phyloP scores from a whole-genome alignment of 2,797 vertebrate genomes.

The Australoheros facetus region DNA sequence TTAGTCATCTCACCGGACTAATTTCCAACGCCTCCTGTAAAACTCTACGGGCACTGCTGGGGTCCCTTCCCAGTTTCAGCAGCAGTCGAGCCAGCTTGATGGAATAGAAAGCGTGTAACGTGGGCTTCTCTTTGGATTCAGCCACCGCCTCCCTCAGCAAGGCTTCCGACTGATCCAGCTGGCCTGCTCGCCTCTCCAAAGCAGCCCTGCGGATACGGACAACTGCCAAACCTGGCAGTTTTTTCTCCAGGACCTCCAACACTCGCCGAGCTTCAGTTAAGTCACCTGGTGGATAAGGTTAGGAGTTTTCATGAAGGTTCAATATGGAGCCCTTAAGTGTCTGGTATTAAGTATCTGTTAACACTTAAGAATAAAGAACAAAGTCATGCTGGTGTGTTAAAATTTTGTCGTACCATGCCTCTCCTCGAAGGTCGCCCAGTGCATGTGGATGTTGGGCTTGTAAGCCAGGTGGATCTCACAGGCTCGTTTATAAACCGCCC shows the following conservation, averaged over 20 bases:
- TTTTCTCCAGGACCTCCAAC: conserved; percentile 79
- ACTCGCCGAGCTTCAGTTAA: conserved; percentile 79
- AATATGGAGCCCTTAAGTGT: too few species aligned
- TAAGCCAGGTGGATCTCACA: conserved; percentile 83
- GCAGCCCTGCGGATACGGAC: conserved; percentile 83
- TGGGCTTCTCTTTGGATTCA: conserved; percentile 80
- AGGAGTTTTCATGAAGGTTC: too few species aligned
- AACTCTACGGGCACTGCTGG: conserved; percentile 77
- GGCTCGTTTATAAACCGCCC: conserved; percentile 82
- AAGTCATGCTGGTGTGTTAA: not conserved
- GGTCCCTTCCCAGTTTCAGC: conserved; percentile 80
- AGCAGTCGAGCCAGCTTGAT: conserved; percentile 86
- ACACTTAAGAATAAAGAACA: not conserved
- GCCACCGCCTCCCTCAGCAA: conserved; percentile 82
- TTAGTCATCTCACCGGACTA: conserved; percentile 80
- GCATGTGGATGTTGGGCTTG: conserved; percentile 86
- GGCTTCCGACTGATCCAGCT: conserved; percentile 80
- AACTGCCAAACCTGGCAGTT: conserved; percentile 80
- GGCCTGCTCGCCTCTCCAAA: conserved; percentile 83
- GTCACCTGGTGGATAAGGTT: conserved; percentile 71
- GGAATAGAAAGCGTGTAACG: conserved; percentile 85
- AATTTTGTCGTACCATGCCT: conserved; percentile 79
- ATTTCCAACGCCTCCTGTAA: conserved; percentile 85
- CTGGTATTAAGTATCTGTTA: too few species aligned
- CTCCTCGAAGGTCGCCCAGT: conserved; percentile 90